Evolutionary conservation across 1,140 invertebrate genomes (phyloP).

Genomic region (Trichonephila clavipes): DNA sequence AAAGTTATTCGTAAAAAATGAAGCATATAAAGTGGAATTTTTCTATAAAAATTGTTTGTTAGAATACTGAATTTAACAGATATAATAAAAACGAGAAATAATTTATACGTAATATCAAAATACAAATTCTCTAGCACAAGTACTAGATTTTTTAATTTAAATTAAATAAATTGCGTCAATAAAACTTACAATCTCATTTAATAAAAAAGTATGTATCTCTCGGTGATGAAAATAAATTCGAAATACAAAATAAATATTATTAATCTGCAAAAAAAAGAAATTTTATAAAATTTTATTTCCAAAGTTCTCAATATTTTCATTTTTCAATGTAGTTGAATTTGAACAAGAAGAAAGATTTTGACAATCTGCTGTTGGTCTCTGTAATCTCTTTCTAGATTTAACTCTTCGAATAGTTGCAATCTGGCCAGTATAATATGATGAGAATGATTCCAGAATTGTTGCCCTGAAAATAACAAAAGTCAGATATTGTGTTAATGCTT

Average conservation of each 20-base stretch:
- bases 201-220: too few species aligned
- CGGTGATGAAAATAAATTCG: too few species aligned
- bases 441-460: conserved; percentile 72
- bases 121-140: too few species aligned
- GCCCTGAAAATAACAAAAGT: conserved; percentile 45
- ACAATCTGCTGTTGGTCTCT: neutral
- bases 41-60: too few species aligned
- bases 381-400: conserved; percentile 12
- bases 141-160: too few species aligned
- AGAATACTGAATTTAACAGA: too few species aligned
- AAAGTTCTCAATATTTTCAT: neutral
- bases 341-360: neutral
- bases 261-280: neutral
- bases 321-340: neutral
- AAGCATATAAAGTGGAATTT: too few species aligned
- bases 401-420: conserved; percentile 36
- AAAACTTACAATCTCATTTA: too few species aligned
- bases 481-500: neutral
- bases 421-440: conserved; percentile 58
- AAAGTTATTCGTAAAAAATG: too few species aligned
- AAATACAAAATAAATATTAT: neutral
- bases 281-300: neutral
- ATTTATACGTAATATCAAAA: too few species aligned
- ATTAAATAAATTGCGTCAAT: too few species aligned
- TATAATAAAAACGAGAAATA: too few species aligned